These are phyloP conservation scores for Hoplias malabaricus DNA, from an alignment of 2,113 vertebrate species.

Conservation along the genomic window DNA sequence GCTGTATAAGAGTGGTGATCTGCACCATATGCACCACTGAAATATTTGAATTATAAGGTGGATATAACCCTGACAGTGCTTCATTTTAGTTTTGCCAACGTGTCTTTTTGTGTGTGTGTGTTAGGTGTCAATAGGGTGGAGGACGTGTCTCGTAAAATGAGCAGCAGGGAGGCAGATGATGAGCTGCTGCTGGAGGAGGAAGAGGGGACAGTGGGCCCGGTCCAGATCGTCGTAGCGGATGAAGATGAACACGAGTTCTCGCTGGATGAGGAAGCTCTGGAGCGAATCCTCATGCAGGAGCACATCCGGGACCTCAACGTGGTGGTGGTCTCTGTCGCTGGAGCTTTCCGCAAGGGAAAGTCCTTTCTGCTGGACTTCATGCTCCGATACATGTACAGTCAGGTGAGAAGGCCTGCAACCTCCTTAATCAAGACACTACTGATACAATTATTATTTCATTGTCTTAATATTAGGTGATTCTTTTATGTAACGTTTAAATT, in stretches of 20 bases:
- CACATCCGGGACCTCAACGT: constrained; percentile 91
- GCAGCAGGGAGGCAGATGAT: constrained; percentile 31
- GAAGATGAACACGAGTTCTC: constrained; percentile 93
- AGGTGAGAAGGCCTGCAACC: constrained; percentile 75
- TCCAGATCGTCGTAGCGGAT: constrained; percentile 93
- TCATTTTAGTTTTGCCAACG: neutral
- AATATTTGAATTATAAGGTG: neutral
- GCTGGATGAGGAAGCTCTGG: constrained; percentile 87
- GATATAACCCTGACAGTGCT: neutral
- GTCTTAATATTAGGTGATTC: too few relatives aligned
- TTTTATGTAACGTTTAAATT: too few relatives aligned
- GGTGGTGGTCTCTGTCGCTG: constrained; percentile 96
- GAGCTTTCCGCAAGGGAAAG: constrained; percentile 98
- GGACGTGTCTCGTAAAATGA: constrained; percentile 65
- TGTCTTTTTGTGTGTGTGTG: neutral
- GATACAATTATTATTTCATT: too few relatives aligned
- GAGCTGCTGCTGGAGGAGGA: constrained; percentile 64
- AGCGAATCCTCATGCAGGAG: constrained; percentile 91
- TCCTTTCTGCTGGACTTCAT: constrained; percentile 99
- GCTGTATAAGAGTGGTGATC: too few relatives aligned
- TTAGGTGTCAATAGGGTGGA: constrained; percentile 78
- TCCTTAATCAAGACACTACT: neutral
- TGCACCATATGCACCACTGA: neutral
- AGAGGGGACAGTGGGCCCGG: constrained; percentile 71
- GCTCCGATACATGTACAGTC: constrained; percentile 96